Evolutionary conservation across 1,140 invertebrate species (phyloP).

Genomic region (Pseudomyrmex sp.): DNA sequence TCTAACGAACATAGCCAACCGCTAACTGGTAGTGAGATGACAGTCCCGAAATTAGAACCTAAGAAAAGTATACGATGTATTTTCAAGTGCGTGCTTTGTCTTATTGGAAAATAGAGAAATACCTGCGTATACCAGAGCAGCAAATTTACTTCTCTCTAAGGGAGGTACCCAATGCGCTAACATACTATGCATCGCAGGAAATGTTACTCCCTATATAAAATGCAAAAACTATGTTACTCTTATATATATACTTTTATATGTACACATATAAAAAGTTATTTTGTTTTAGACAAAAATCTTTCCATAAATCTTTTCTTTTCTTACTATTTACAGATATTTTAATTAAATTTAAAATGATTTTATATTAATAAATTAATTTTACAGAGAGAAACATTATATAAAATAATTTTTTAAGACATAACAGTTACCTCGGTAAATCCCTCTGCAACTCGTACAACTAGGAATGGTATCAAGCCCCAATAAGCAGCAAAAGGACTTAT

Average conservation of each 20-base stretch:
- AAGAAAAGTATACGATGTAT: constrained; percentile 66
- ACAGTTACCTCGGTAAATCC: constrained; percentile 92
- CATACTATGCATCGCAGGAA: constrained; percentile 93
- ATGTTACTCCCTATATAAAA: constrained; percentile 89
- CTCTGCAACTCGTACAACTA: constrained; percentile 92
- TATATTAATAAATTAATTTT: no score
- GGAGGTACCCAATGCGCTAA: constrained; percentile 93
- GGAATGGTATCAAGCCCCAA: constrained; percentile 89
- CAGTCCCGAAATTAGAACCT: constrained; percentile 91
- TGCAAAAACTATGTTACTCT: no score
- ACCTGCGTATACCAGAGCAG: constrained; percentile 92
- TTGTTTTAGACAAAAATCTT: no score
- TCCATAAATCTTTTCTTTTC: no score
- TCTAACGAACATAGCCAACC: constrained; percentile 90
- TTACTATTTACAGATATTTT: no score
- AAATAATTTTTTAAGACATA: neutral
- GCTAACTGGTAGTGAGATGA: constrained; percentile 90
- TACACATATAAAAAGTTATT: no score
- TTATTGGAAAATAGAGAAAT: constrained; percentile 41
- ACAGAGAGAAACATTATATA: no score
- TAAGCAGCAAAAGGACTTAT: constrained; percentile 90
- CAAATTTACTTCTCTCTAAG: constrained; percentile 92
- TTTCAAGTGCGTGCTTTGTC: neutral
- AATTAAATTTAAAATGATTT: no score
- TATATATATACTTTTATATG: no score